These are phyloP conservation scores for Cryptocheilus praepositus DNA, from an alignment of 2,888 invertebrate species.

Conservation along the genomic window DNA sequence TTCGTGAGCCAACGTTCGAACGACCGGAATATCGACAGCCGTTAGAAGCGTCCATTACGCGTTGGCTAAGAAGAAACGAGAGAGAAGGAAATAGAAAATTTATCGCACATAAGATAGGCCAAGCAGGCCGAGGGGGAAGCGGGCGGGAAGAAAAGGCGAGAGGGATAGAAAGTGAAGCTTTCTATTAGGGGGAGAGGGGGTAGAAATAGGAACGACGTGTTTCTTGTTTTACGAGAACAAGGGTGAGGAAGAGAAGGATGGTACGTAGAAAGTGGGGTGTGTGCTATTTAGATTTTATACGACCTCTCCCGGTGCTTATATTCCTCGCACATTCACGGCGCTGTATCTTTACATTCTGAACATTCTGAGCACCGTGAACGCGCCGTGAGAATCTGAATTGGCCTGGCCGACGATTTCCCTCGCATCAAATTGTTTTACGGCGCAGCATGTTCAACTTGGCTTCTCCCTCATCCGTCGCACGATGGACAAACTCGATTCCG, in stretches of 20 bases:
- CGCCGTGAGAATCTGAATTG: conserved; percentile 23
- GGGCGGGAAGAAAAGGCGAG: background rate
- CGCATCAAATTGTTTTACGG: conserved; percentile 32
- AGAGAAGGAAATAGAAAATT: no score
- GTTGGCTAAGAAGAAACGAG: conserved; percentile 8
- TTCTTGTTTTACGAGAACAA: conserved; percentile 51
- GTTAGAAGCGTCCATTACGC: conserved; percentile 32
- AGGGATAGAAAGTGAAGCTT: background rate
- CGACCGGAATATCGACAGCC: conserved; percentile 21
- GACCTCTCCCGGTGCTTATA: conserved; percentile 21
- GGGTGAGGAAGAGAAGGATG: no score
- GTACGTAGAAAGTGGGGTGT: no score
- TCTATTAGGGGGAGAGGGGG: conserved; percentile 6
- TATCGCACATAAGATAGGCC: no score
- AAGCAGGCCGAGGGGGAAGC: background rate
- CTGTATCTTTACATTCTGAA: conserved; percentile 27
- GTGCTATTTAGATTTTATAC: conserved; percentile 57
- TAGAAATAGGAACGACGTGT: conserved; percentile 33
- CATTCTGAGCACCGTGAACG: conserved; percentile 17
- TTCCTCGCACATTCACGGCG: conserved; percentile 16
- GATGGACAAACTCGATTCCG: no score
- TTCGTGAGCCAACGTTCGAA: conserved; percentile 15
- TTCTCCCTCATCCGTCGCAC: no score
- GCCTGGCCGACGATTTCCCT: conserved; percentile 9
- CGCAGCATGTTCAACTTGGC: background rate